phyloP scores from a whole-genome alignment of 92 coral and sea anemone species.

The Epizoanthus stellaris region DNA sequence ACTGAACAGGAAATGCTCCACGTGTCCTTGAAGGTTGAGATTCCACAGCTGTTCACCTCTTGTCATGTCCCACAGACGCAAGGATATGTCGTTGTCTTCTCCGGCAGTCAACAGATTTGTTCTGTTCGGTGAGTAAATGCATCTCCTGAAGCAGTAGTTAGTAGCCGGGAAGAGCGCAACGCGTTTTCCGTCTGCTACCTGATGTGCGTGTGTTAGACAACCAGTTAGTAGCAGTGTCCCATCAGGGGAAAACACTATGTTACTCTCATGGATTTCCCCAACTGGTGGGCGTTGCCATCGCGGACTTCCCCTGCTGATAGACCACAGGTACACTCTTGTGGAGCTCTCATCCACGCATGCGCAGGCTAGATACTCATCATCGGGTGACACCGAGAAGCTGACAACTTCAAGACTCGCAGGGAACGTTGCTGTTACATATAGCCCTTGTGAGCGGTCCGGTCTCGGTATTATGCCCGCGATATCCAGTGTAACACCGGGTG shows the following conservation, averaged over 20 bases:
- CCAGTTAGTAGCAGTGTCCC: conserved; percentile 19
- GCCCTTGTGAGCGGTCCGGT: background rate
- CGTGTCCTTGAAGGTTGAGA: background rate
- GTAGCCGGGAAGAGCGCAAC: conserved; percentile 24
- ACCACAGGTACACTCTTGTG: conserved; percentile 16
- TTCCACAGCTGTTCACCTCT: background rate
- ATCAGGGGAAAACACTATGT: conserved; percentile 30
- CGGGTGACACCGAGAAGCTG: conserved; percentile 24
- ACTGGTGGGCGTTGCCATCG: conserved; percentile 19
- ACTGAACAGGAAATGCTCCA: conserved; percentile 15
- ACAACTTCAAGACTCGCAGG: conserved; percentile 2
- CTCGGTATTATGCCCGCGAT: background rate
- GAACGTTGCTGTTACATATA: conserved; percentile 8
- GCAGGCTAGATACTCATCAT: conserved; percentile 15
- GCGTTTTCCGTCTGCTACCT: conserved; percentile 24
- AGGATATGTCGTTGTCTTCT: background rate
- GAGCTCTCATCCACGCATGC: conserved; percentile 1
- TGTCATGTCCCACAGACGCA: conserved; percentile 40
- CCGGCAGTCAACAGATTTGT: conserved; percentile 5
- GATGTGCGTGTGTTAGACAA: conserved; percentile 28
- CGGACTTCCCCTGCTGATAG: conserved; percentile 12
- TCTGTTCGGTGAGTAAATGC: conserved; percentile 14
- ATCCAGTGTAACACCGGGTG: background rate
- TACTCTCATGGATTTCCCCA: background rate
- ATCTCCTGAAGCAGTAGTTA: conserved; percentile 10